A percentile compares a stretch with the other conserved stretches of the same genome.
phyloP scores from a whole-genome alignment of 2,888 invertebrate genomes.

The Troilus luridus region DNA sequence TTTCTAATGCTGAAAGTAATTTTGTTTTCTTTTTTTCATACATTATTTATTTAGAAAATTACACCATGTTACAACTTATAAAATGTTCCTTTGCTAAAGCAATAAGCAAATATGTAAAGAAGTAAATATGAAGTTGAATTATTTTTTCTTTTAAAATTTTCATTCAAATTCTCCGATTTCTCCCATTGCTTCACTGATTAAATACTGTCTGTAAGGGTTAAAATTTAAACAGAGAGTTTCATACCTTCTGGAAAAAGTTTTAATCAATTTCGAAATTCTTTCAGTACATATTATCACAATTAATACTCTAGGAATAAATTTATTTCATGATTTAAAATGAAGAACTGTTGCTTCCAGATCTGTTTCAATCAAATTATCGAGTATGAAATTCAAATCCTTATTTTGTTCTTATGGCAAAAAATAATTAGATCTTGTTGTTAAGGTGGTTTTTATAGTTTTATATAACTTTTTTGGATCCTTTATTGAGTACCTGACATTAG shows the following conservation, averaged over 20 bases:
- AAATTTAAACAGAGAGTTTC: neutral
- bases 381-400: neutral
- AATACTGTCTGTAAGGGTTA: neutral
- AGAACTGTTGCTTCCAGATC: no score
- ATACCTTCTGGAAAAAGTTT: no score
- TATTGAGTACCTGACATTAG: neutral
- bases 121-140: no score
- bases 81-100: no score
- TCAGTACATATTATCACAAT: no score
- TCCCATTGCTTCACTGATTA: neutral
- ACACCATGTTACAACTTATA: no score
- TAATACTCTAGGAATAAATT: no score
- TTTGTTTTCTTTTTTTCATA: neutral
- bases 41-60: neutral
- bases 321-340: no score
- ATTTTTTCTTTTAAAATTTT: neutral
- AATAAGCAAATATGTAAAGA: no score
- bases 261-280: no score
- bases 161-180: neutral
- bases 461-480: neutral
- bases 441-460: neutral
- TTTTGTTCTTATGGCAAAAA: neutral
- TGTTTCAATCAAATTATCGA: no score
- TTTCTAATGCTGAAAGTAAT: constrained; percentile 63
- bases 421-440: neutral